phyloP scores from a whole-genome alignment of 2,888 invertebrate species.

The Coelogynopora nodosa region DNA sequence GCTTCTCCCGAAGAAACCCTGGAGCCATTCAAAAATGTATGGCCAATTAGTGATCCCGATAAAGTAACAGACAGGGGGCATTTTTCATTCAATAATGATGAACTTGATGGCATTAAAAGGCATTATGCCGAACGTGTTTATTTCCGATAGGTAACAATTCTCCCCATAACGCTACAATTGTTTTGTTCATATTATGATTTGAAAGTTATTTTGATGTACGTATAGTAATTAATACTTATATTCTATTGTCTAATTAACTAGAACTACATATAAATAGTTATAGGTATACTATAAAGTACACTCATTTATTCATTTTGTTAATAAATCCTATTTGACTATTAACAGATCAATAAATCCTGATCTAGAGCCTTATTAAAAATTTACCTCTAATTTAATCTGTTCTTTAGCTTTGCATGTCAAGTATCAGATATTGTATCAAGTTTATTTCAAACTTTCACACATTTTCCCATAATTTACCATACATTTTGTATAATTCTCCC shows the following conservation, averaged over 20 bases:
- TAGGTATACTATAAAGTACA: background rate
- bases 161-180: background rate
- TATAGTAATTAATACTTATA: background rate
- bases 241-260: slow-evolving; percentile 21
- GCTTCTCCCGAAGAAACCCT: slow-evolving; percentile 23
- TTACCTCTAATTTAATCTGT: slow-evolving; percentile 13
- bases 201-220: background rate
- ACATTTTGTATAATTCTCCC: slow-evolving; percentile 31
- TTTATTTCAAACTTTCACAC: slow-evolving; percentile 13
- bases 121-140: slow-evolving; percentile 28
- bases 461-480: background rate
- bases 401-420: background rate
- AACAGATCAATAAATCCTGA: background rate
- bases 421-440: background rate
- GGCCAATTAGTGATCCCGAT: slow-evolving; percentile 14
- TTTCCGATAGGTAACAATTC: slow-evolving; percentile 25
- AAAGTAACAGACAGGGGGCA: slow-evolving; percentile 13
- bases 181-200: slow-evolving; percentile 2
- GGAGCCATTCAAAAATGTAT: slow-evolving; percentile 27
- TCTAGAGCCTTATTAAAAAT: background rate
- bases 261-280: background rate
- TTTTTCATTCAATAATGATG: slow-evolving; percentile 27
- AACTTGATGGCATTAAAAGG: slow-evolving; percentile 31
- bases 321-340: slow-evolving; percentile 4
- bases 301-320: slow-evolving; percentile 6